A percentile compares a stretch with the other conserved stretches of the same genome.
Conservation (phyloP, 2,888 invertebrate species). For the Alsophila aescularia region DNA sequence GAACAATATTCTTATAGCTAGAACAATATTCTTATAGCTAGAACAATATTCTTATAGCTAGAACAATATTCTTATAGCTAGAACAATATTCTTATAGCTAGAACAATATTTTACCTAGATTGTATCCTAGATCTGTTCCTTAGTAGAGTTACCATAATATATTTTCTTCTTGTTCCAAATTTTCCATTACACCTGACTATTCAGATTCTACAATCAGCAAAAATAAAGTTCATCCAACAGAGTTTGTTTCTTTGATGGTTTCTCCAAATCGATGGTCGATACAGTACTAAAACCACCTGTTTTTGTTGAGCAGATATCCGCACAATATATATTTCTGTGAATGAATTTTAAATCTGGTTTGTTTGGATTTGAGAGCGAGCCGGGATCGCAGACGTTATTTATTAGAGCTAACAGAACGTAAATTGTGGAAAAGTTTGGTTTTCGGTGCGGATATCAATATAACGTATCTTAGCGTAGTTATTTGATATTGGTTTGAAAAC, state of each 20-base stretch:
- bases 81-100: no score
- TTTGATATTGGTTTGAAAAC: not conserved
- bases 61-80: no score
- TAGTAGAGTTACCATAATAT: no score
- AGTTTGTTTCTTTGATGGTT: conserved; percentile 22
- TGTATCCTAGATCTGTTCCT: no score
- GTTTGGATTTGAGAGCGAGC: conserved; percentile 9
- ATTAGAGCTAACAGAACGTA: conserved; percentile 17
- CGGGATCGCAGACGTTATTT: conserved; percentile 14
- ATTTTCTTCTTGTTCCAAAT: not conserved
- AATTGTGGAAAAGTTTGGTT: conserved; percentile 11
- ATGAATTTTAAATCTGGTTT: conserved; percentile 21
- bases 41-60: no score
- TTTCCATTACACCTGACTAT: not conserved
- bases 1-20: no score
- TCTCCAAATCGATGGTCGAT: conserved; percentile 11
- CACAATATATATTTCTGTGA: conserved; percentile 21
- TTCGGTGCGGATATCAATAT: not conserved
- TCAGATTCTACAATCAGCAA: conserved; percentile 11
- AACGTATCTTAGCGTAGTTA: not conserved
- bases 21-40: no score
- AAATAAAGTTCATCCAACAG: not conserved
- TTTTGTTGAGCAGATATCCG: conserved; percentile 19
- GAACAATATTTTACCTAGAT: no score
- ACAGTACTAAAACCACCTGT: conserved; percentile 21